phyloP scores from a whole-genome alignment of 37 sponge, comb jelly and placozoan species.

The Sycon ciliatum region DNA sequence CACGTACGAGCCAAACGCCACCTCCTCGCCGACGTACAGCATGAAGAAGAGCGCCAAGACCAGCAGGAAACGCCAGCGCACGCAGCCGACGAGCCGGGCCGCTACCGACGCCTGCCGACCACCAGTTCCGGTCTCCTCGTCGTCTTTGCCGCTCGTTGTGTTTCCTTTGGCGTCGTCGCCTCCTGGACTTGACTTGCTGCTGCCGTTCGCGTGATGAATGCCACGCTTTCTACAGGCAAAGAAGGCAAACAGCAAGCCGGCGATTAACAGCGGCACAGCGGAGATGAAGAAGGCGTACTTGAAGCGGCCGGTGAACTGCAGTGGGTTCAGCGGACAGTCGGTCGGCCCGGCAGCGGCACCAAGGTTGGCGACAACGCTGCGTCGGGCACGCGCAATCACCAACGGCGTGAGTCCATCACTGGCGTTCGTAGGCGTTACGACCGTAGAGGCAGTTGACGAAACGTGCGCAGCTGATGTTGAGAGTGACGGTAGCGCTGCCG shows the following conservation, averaged over 20 bases:
- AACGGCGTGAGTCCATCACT: no score
- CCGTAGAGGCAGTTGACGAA: no score
- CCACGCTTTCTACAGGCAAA: background rate
- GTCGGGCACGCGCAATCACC: no score
- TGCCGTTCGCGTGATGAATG: no score
- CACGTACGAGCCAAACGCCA: constrained; percentile 38
- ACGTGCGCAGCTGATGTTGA: no score
- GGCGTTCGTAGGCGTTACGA: no score
- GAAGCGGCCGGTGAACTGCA: no score
- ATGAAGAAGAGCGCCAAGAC: constrained; percentile 26
- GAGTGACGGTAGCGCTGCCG: no score
- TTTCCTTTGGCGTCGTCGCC: background rate
- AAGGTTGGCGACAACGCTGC: background rate
- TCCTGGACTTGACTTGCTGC: background rate
- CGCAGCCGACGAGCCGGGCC: background rate
- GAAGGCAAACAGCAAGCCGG: background rate
- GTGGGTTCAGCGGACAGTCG: no score
- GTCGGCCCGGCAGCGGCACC: background rate
- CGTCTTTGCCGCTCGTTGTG: background rate
- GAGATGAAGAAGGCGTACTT: background rate
- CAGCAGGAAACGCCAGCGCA: background rate
- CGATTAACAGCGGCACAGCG: background rate
- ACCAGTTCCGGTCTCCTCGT: background rate
- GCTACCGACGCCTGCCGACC: background rate
- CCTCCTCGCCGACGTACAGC: constrained; percentile 46